Evolutionary conservation across 1,140 invertebrate species (phyloP).

Genomic region (Drosophila athabasca): DNA sequence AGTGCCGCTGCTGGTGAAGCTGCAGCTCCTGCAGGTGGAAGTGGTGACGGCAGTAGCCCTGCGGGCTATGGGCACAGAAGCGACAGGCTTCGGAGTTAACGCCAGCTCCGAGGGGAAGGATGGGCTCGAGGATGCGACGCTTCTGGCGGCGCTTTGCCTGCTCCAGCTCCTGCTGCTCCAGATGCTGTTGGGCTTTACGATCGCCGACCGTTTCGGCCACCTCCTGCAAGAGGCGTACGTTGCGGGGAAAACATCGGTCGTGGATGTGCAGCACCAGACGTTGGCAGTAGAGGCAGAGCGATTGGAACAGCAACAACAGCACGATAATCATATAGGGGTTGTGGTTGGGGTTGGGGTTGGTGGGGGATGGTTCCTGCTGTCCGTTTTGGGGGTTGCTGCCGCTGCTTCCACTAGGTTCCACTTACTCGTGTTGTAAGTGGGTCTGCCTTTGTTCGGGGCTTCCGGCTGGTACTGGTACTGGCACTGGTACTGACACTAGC

Average conservation of each 20-base stretch:
- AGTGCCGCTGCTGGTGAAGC: constrained; percentile 26
- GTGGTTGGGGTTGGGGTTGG: constrained; percentile 17
- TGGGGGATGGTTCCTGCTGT: constrained; percentile 37
- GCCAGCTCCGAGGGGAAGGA: constrained; percentile 54
- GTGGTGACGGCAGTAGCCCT: constrained; percentile 80
- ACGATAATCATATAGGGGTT: constrained; percentile 83
- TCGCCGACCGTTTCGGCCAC: constrained; percentile 77
- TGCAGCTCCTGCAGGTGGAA: constrained; percentile 76
- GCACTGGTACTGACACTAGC: too few species aligned
- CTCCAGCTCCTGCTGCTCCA: constrained; percentile 66
- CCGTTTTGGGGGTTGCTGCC: background rate
- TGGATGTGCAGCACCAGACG: constrained; percentile 78
- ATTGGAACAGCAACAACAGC: constrained; percentile 81
- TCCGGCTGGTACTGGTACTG: constrained; percentile 1
- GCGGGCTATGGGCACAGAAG: constrained; percentile 81
- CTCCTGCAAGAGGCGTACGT: constrained; percentile 76
- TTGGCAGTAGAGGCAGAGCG: constrained; percentile 82
- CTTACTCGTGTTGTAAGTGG: background rate
- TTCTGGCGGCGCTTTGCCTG: constrained; percentile 62
- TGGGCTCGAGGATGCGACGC: constrained; percentile 62
- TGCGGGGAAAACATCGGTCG: constrained; percentile 81
- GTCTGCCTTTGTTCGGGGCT: constrained; percentile 13
- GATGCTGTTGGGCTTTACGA: constrained; percentile 69
- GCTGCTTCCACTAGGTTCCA: background rate
- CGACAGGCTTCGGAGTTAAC: constrained; percentile 68